Conservation (phyloP, 2,113 vertebrate species). For the Nesoenas mayeri region DNA sequence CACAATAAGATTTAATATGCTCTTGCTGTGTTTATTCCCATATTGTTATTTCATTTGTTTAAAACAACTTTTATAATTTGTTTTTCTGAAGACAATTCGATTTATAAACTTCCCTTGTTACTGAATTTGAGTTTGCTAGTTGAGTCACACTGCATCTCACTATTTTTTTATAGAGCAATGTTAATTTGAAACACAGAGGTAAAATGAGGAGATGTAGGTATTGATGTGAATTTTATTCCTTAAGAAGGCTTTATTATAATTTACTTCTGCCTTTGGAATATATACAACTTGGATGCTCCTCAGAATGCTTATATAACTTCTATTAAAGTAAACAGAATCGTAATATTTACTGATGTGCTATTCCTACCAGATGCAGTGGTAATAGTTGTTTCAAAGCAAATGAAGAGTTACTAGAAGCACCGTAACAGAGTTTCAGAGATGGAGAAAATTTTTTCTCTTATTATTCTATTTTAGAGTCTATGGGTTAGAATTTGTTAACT, state of each 20-base stretch:
- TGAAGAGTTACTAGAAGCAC: neutral
- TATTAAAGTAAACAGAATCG: neutral
- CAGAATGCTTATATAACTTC: neutral
- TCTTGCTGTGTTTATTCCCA: neutral
- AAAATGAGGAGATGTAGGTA: neutral
- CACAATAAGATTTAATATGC: neutral
- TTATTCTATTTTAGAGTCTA: conserved; percentile 47
- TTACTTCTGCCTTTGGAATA: neutral
- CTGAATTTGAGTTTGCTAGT: neutral
- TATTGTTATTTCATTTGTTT: neutral
- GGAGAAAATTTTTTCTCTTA: neutral
- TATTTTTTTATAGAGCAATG: neutral
- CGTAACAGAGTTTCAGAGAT: neutral
- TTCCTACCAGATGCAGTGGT: neutral
- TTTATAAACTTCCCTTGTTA: neutral
- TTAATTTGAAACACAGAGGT: neutral
- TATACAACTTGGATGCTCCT: neutral
- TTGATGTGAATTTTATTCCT: neutral
- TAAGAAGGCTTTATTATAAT: neutral
- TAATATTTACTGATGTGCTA: neutral
- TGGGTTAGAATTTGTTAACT: conserved; percentile 58
- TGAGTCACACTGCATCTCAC: neutral
- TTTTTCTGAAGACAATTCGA: neutral
- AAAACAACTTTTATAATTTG: neutral
- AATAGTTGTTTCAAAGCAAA: neutral